These are phyloP conservation scores for Arizona elegans DNA, from an alignment of 2,113 vertebrate genomes.

Conservation along the genomic window DNA sequence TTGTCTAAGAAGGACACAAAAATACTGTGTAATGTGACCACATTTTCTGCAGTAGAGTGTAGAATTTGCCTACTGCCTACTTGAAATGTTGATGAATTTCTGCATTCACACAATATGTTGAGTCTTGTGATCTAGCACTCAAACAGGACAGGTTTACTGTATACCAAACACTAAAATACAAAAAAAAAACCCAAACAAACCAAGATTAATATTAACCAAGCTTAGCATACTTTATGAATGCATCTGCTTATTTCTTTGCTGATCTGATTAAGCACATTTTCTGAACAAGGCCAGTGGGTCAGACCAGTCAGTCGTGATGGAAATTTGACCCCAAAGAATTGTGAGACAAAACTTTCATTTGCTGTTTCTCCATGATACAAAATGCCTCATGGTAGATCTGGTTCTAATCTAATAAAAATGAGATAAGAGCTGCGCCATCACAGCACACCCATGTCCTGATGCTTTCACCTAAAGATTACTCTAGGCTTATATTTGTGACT, in stretches of 20 bases:
- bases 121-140: background rate
- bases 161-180: background rate
- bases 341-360: background rate
- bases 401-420: background rate
- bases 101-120: background rate
- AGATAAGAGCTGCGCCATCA: background rate
- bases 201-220: background rate
- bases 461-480: background rate
- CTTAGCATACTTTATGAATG: background rate
- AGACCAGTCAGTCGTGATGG: background rate
- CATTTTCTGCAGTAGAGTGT: background rate
- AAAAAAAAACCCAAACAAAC: background rate
- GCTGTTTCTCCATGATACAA: background rate
- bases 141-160: background rate
- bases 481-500: constrained; percentile 27
- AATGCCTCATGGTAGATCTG: background rate
- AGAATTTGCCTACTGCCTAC: background rate
- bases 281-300: background rate
- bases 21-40: background rate
- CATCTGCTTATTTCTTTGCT: background rate
- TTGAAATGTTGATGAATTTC: background rate
- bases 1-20: background rate
- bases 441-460: background rate
- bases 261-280: background rate
- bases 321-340: background rate